These are phyloP conservation scores for Furcula furcula DNA, from an alignment of 2,888 invertebrate genomes.

Conservation along the genomic window DNA sequence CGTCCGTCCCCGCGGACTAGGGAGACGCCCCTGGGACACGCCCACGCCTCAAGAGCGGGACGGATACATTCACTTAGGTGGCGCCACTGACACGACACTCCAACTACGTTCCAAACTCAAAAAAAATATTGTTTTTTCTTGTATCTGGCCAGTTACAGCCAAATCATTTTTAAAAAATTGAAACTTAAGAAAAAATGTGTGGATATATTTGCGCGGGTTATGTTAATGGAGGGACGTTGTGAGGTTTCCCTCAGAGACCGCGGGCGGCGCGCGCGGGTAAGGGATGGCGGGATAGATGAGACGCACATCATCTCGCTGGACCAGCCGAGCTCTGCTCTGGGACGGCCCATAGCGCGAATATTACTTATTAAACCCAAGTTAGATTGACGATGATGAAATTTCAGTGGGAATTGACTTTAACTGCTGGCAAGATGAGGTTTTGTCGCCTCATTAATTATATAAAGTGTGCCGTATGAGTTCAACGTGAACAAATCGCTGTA, in stretches of 20 bases:
- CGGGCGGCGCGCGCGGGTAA: slow-evolving; percentile 51
- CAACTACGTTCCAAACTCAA: slow-evolving; percentile 21
- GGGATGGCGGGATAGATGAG: slow-evolving; percentile 64
- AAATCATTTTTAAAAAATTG: slow-evolving; percentile 22
- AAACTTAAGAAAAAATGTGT: slow-evolving; percentile 29
- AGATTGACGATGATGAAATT: slow-evolving; percentile 81
- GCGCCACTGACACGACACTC: slow-evolving; percentile 58
- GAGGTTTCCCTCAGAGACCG: slow-evolving; percentile 70
- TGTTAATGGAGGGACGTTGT: slow-evolving; percentile 52
- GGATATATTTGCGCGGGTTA: slow-evolving; percentile 37
- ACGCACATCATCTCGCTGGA: slow-evolving; percentile 68
- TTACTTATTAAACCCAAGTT: slow-evolving; percentile 76
- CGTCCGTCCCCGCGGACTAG: slow-evolving; percentile 79
- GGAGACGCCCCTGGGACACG: slow-evolving; percentile 80
- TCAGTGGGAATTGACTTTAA: slow-evolving; percentile 79
- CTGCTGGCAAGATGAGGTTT: slow-evolving; percentile 69
- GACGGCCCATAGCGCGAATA: slow-evolving; percentile 68
- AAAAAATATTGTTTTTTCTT: slow-evolving; percentile 10
- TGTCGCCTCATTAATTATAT: slow-evolving; percentile 66
- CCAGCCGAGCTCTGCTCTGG: slow-evolving; percentile 56
- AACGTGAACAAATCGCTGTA: slow-evolving; percentile 31
- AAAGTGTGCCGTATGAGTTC: slow-evolving; percentile 33
- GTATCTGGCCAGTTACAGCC: slow-evolving; percentile 13
- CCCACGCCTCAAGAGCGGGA: slow-evolving; percentile 81
- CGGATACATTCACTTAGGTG: slow-evolving; percentile 60